phyloP scores from a whole-genome alignment of 2,797 vertebrate genomes.

The Strix occidentalis region DNA sequence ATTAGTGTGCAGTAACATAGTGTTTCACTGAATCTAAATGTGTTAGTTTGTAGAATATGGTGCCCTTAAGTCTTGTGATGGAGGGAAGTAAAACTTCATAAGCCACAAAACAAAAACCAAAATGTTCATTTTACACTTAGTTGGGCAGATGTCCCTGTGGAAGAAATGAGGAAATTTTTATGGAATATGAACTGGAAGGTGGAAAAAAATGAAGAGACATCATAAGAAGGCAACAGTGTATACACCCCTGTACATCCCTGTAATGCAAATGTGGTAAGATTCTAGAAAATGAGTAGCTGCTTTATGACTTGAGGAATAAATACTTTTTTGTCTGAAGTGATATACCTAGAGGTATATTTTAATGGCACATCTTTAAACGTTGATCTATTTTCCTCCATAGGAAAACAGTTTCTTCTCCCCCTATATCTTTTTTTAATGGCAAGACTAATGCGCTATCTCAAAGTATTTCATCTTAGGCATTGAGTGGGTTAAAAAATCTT shows the following conservation, averaged over 20 bases:
- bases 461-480: background rate
- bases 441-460: background rate
- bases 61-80: slow-evolving; percentile 65
- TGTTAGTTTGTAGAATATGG: slow-evolving; percentile 55
- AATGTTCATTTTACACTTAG: background rate
- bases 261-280: background rate
- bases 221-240: background rate
- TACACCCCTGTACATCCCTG: background rate
- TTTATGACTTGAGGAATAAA: background rate
- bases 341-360: background rate
- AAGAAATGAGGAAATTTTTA: background rate
- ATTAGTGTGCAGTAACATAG: slow-evolving; percentile 62
- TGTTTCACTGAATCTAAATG: slow-evolving; percentile 54
- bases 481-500: background rate
- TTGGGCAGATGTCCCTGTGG: background rate
- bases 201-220: background rate
- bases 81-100: background rate
- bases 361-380: background rate
- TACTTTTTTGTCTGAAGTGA: background rate
- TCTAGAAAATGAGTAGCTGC: background rate
- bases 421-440: background rate
- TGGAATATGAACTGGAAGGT: background rate
- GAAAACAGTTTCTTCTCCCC: background rate
- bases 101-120: background rate
- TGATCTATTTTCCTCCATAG: background rate